A percentile compares a stretch with the other conserved stretches of the same genome.
Conservation (phyloP, 1,140 invertebrate species). For the Diachasma alloeum region DNA sequence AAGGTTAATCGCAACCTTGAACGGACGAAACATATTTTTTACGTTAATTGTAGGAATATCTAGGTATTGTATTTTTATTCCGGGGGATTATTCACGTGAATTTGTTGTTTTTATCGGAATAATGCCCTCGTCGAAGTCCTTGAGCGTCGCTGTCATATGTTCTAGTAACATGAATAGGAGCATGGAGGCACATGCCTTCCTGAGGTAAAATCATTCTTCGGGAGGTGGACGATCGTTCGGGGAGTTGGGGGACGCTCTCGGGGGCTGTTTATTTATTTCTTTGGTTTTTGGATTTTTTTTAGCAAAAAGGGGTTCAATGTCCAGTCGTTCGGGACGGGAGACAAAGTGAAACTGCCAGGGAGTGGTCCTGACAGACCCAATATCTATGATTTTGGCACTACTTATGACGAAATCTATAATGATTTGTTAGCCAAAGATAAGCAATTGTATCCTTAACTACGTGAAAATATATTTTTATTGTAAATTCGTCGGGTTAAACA, state of each 20-base stretch:
- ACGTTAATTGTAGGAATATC: not conserved
- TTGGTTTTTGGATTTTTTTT: constrained; percentile 44
- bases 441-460: constrained; percentile 76
- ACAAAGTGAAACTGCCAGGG: constrained; percentile 97
- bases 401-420: constrained; percentile 97
- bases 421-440: constrained; percentile 91
- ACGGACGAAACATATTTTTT: not conserved
- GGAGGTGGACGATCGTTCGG: not conserved
- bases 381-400: constrained; percentile 96
- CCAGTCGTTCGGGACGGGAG: constrained; percentile 96
- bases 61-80: not conserved
- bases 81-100: not conserved
- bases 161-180: constrained; percentile 99
- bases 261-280: not conserved
- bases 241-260: not conserved
- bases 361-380: constrained; percentile 95
- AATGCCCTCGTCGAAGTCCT: constrained; percentile 64
- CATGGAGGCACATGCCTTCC: constrained; percentile 98
- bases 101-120: not conserved
- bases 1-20: not conserved
- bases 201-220: constrained; percentile 67
- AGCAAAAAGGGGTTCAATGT: constrained; percentile 97
- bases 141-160: constrained; percentile 94
- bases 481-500: no score
- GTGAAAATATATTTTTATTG: not conserved